Evolutionary conservation across 2,113 vertebrate genomes (phyloP), one percentile per base, ranked within the genome.

Genomic region (Pithys albifrons): DNA sequence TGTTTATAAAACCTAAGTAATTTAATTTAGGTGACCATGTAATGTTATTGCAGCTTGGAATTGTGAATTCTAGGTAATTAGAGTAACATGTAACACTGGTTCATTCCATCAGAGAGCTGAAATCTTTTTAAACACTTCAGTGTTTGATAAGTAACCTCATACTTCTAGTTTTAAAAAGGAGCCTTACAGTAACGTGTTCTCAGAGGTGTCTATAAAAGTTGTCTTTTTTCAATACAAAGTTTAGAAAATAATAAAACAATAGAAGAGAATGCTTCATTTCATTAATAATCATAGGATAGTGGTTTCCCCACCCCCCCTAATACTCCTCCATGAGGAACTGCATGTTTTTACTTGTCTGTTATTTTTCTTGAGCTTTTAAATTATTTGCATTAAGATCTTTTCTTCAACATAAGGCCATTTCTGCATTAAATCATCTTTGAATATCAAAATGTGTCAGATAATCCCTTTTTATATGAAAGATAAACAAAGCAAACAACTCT

Each of bases 1-100:
- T 93, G 14, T 24, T 87, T 88, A 33, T 92, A 73, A 89, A 66
- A 93, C 54, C 57, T 66, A 20, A 77, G 20, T 90, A 95, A 97
- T 85, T n/a, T 78, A 72, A 89, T 89, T 84, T 95, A 88, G 14
- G 46, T 95, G 55, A 83, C 70, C 33, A 57, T 8, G 7, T 80
- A 94, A 92, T 18, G 67, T 69, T 84, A 71, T 87, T 93, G 19
- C 6, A 73, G 19, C 23, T 95, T 52, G 81, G 66, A 72, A 59
- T n/a, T 88, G 12, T 23, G 62, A 71, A 86, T 93, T 92, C 87
- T 61, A 69, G 71, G 20, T 82, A 84, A 93, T 93, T 82, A 87
- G 91, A 93, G 13, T 33, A 80, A 37, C 41, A 67, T 2, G 8
- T 33, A n/a, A 24, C 14, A 19, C 11, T 96, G 81, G 13, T 18